phyloP scores from a whole-genome alignment of 2,113 vertebrate genomes.

The Phyllopteryx taeniolatus region DNA sequence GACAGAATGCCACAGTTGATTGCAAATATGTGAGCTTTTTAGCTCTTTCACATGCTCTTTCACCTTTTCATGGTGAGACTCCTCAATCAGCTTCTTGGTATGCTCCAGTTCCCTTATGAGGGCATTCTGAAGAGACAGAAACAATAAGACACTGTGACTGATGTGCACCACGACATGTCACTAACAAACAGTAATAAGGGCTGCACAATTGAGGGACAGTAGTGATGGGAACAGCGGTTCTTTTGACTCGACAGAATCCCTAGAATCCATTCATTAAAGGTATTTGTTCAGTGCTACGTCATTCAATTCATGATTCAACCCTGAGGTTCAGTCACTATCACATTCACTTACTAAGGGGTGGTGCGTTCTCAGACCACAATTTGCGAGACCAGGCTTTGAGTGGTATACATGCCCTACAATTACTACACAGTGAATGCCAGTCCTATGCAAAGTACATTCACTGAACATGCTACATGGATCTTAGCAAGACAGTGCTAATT shows the following conservation, averaged over 20 bases:
- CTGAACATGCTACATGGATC: no score
- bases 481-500: no score
- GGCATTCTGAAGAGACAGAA: conserved; percentile 76
- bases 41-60: neutral
- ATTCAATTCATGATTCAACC: no score
- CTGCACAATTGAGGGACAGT: neutral
- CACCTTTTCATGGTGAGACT: conserved; percentile 95
- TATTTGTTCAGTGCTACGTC: no score
- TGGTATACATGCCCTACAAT: no score
- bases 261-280: neutral
- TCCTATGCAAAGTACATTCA: no score
- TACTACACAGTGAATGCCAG: no score
- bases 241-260: neutral
- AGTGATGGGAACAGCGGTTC: neutral
- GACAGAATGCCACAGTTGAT: neutral
- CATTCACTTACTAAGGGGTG: no score
- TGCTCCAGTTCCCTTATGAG: conserved; percentile 90
- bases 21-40: neutral
- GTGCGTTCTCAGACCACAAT: no score
- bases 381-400: no score
- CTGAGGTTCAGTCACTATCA: no score
- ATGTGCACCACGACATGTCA: neutral
- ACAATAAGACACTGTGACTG: neutral
- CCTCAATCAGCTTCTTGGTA: conserved; percentile 90
- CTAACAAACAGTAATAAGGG: neutral